Evolutionary conservation across 2,113 vertebrate genomes (phyloP).

Genomic region (Chionis minor): DNA sequence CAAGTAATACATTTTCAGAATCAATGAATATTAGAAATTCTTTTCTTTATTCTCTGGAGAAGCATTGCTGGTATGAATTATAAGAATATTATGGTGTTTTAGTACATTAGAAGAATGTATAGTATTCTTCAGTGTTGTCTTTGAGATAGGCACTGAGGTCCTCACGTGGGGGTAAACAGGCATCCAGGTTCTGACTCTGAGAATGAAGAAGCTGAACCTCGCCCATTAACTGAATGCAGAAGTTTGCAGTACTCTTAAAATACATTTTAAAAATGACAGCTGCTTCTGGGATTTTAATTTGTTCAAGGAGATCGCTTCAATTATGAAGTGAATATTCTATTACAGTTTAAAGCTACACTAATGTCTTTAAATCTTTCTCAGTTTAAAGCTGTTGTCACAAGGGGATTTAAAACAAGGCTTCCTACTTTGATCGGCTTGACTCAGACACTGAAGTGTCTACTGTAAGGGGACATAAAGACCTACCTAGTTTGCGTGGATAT

Average conservation of each 20-base stretch:
- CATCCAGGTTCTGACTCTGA: not conserved
- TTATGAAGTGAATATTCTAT: conserved; percentile 44
- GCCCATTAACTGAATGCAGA: not conserved
- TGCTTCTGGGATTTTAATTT: conserved; percentile 43
- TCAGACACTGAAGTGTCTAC: not conserved
- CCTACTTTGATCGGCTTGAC: not conserved
- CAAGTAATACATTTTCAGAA: not conserved
- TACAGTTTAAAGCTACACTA: conserved; percentile 39
- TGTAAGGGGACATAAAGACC: not conserved
- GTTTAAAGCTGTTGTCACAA: not conserved
- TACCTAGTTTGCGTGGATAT: not conserved
- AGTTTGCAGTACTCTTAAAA: conserved; percentile 30
- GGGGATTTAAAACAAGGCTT: not conserved
- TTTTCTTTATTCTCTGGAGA: not conserved
- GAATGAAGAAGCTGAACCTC: not conserved
- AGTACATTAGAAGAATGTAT: not conserved
- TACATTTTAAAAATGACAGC: conserved; percentile 35
- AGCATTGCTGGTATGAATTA: not conserved
- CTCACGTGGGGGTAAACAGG: not conserved
- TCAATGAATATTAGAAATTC: not conserved
- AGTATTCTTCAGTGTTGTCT: not conserved
- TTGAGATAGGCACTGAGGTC: not conserved
- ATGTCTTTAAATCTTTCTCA: conserved; percentile 3
- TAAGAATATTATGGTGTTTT: not conserved
- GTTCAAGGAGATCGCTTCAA: conserved; percentile 4